phyloP scores from a whole-genome alignment of 1,140 invertebrate species.

The Ectropis grisescens region DNA sequence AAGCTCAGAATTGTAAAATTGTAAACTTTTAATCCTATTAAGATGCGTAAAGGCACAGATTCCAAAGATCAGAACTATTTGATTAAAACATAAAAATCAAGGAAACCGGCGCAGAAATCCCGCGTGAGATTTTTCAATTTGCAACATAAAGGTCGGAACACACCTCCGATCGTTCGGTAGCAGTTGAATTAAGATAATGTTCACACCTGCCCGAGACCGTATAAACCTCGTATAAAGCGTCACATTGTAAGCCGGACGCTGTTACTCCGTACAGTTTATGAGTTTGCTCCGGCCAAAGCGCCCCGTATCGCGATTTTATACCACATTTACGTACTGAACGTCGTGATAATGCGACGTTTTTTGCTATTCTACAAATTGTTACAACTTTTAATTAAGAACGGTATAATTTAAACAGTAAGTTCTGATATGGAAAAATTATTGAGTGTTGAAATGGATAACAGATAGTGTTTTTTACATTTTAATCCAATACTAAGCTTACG shows the following conservation, averaged over 20 bases:
- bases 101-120: too few species aligned
- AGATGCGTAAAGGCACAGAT: too few species aligned
- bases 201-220: constrained; percentile 50
- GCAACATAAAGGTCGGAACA: constrained; percentile 32
- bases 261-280: constrained; percentile 47
- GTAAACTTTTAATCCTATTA: too few species aligned
- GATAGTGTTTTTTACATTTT: too few species aligned
- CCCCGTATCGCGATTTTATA: background rate
- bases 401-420: too few species aligned
- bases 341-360: background rate
- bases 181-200: constrained; percentile 62
- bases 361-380: constrained; percentile 12
- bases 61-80: too few species aligned
- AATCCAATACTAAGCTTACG: too few species aligned
- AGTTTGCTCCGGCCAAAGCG: constrained; percentile 13
- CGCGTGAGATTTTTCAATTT: constrained; percentile 22
- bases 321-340: background rate
- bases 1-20: too few species aligned
- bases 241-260: constrained; percentile 32
- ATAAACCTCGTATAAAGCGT: constrained; percentile 50
- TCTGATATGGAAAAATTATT: too few species aligned
- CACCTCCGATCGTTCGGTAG: constrained; percentile 42
- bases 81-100: too few species aligned
- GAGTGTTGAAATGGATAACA: too few species aligned
- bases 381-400: background rate